These are phyloP conservation scores for Trematomus bernacchii DNA, from an alignment of 2,797 vertebrate genomes.

Conservation along the genomic window DNA sequence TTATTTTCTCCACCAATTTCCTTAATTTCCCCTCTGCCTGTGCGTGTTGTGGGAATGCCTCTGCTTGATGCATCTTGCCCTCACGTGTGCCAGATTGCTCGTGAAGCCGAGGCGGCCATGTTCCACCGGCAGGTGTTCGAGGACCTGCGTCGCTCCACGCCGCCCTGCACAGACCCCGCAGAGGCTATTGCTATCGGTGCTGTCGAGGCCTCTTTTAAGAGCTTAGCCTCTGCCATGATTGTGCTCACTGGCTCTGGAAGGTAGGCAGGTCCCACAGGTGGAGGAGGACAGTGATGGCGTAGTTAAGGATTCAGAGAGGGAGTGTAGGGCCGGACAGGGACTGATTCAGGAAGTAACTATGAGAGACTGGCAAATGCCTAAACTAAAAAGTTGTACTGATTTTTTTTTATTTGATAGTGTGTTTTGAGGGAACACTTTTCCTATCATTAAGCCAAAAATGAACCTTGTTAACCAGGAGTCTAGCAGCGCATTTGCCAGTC, in stretches of 20 bases:
- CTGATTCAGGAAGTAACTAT: slow-evolving; percentile 44
- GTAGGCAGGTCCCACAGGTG: slow-evolving; percentile 85
- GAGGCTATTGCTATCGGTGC: slow-evolving; percentile 97
- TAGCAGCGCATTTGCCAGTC: slow-evolving; percentile 48
- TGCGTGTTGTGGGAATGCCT: slow-evolving; percentile 56
- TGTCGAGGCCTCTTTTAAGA: slow-evolving; percentile 98
- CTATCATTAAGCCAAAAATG: background rate
- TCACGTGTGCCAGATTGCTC: slow-evolving; percentile 93
- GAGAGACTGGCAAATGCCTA: slow-evolving; percentile 48
- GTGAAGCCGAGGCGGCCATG: slow-evolving; percentile 98
- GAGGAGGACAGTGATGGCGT: slow-evolving; percentile 13
- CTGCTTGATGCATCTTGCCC: slow-evolving; percentile 63
- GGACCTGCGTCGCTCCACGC: slow-evolving; percentile 93
- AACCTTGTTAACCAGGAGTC: slow-evolving; percentile 23
- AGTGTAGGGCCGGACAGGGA: slow-evolving; percentile 82
- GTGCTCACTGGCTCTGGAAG: slow-evolving; percentile 99
- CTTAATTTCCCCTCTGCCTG: slow-evolving; percentile 17
- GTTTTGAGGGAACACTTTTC: background rate
- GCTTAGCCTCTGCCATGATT: slow-evolving; percentile 94
- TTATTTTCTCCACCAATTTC: slow-evolving; percentile 5
- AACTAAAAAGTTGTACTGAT: slow-evolving; percentile 2
- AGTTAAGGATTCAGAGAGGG: slow-evolving; percentile 24
- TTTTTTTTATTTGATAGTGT: background rate
- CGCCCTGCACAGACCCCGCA: slow-evolving; percentile 89
- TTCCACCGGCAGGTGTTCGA: slow-evolving; percentile 99